A percentile compares a stretch with the other conserved stretches of the same genome.
Evolutionary conservation across 2,113 vertebrate genomes (phyloP).

Genomic region (Petrocephalus microphthalmus): DNA sequence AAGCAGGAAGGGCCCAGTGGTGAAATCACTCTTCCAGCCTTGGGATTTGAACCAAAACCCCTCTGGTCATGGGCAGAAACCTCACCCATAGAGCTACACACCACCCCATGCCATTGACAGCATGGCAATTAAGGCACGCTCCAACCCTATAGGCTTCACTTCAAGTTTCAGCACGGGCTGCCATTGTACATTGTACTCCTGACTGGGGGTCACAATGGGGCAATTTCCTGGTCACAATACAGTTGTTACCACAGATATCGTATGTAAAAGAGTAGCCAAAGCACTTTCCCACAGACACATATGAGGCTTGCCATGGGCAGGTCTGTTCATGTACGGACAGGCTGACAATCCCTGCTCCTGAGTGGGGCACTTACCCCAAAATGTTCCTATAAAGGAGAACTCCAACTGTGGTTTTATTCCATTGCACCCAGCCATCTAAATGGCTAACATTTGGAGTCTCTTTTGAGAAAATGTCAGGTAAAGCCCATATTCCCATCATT

Average conservation of each 20-base stretch:
- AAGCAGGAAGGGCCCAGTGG: background rate
- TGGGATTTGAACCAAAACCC: background rate
- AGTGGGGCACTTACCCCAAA: background rate
- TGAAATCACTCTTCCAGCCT: background rate
- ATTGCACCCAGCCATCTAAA: background rate
- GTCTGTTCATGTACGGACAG: background rate
- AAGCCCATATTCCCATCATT: background rate
- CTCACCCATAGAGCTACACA: background rate
- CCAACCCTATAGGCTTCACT: background rate
- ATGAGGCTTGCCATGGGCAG: background rate
- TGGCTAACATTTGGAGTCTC: background rate
- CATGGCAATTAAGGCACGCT: too few species aligned
- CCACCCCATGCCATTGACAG: too few species aligned
- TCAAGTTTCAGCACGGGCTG: background rate
- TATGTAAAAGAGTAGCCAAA: background rate
- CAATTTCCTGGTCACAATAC: background rate
- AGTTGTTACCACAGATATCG: background rate
- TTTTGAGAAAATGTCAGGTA: background rate
- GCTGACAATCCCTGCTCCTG: background rate
- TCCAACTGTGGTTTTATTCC: background rate
- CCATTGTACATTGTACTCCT: background rate
- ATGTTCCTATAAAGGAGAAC: background rate
- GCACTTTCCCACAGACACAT: background rate
- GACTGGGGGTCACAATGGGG: background rate
- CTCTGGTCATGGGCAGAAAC: background rate